phyloP scores from a whole-genome alignment of 2,888 invertebrate genomes.

The Cordilura impudica region DNA sequence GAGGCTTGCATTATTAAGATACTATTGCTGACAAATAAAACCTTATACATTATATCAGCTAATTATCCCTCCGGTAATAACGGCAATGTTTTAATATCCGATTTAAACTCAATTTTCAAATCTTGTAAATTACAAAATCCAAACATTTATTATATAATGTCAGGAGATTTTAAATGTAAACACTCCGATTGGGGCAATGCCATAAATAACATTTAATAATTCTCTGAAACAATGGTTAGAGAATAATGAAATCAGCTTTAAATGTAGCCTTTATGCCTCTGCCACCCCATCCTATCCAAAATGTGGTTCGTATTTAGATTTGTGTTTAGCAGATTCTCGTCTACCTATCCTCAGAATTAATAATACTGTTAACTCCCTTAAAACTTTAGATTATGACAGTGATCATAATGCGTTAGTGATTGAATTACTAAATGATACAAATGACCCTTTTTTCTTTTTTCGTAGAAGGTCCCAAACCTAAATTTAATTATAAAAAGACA shows the following conservation, averaged over 20 bases:
- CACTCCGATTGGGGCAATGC: too few relatives aligned
- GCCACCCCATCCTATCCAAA: conserved; percentile 1
- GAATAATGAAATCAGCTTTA: background rate
- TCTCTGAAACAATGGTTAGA: background rate
- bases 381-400: background rate
- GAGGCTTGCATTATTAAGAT: conserved; percentile 20
- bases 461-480: background rate
- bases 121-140: background rate
- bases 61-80: conserved; percentile 31
- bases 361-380: background rate
- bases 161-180: background rate
- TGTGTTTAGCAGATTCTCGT: too few relatives aligned
- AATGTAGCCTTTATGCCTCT: conserved; percentile 7
- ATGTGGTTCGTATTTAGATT: conserved; percentile 8
- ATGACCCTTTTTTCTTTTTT: background rate
- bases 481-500: conserved; percentile 46
- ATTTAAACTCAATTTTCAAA: background rate
- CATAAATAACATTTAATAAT: background rate
- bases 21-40: background rate
- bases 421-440: background rate
- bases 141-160: background rate
- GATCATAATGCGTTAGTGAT: background rate
- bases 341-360: too few relatives aligned
- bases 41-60: too few relatives aligned
- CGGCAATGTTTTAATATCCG: conserved; percentile 10